These are phyloP conservation scores for Fragum fragum DNA, from an alignment of 2,888 invertebrate genomes.

Conservation along the genomic window DNA sequence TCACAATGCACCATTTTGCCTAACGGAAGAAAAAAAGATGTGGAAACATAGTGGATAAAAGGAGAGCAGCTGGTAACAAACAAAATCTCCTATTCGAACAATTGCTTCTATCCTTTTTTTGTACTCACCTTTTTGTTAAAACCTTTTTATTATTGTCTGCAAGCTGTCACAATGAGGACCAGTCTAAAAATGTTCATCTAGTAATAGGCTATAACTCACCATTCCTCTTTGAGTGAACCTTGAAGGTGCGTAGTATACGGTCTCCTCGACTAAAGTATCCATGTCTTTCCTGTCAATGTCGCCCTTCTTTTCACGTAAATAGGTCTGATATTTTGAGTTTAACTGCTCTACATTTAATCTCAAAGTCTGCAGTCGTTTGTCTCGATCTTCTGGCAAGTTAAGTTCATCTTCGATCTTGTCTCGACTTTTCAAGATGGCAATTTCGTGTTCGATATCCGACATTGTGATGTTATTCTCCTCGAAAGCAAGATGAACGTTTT, in stretches of 20 bases:
- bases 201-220: slow-evolving; percentile 68
- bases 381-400: slow-evolving; percentile 63
- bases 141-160: no score
- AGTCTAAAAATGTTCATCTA: no score
- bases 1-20: no score
- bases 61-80: no score
- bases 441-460: slow-evolving; percentile 43
- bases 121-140: no score
- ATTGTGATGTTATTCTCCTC: slow-evolving; percentile 24
- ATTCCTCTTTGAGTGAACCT: slow-evolving; percentile 68
- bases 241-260: slow-evolving; percentile 60
- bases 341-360: slow-evolving; percentile 52
- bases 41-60: no score
- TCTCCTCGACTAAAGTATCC: slow-evolving; percentile 48
- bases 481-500: background rate
- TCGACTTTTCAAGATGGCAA: slow-evolving; percentile 66
- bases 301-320: slow-evolving; percentile 44
- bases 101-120: no score
- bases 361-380: slow-evolving; percentile 55
- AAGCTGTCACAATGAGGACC: no score
- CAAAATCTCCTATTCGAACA: no score
- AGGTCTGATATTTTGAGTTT: slow-evolving; percentile 44
- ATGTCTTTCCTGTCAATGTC: slow-evolving; percentile 34
- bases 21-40: no score
- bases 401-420: slow-evolving; percentile 62